Conservation (phyloP, 2,113 vertebrate species). For the Gnathonemus longibarbis region DNA sequence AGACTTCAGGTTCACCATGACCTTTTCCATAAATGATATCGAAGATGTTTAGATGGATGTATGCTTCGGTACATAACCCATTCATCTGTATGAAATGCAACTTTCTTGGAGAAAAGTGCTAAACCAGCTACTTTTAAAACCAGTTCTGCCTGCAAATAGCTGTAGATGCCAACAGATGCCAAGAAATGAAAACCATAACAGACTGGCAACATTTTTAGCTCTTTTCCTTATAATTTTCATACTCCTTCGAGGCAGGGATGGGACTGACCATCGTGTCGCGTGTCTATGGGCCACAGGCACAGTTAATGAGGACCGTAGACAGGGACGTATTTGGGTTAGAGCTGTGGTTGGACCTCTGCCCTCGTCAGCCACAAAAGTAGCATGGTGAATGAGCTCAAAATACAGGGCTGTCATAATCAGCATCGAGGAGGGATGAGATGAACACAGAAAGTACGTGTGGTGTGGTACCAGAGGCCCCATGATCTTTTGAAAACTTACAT, state of each 20-base stretch:
- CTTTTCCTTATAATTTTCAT: constrained; percentile 4
- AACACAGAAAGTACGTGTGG: neutral
- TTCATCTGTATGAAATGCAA: neutral
- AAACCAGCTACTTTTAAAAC: neutral
- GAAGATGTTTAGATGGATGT: neutral
- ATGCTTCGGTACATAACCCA: neutral
- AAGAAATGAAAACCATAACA: neutral
- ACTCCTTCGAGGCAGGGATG: neutral
- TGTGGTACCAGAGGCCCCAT: neutral
- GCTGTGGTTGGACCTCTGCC: neutral
- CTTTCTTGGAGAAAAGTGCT: neutral
- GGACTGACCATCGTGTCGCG: neutral
- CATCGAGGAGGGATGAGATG: neutral
- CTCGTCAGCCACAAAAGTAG: neutral
- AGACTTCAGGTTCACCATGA: neutral
- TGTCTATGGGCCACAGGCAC: neutral
- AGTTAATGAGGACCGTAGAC: neutral
- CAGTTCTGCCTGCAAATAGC: neutral
- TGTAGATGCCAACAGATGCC: neutral
- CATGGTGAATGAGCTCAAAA: neutral
- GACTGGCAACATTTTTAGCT: neutral
- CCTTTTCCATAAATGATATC: neutral
- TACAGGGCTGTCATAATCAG: neutral
- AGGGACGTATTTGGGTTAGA: constrained; percentile 1
- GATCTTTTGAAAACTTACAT: neutral